Base-by-base conservation (phyloP, 2,113 vertebrate genomes). In the Syngnathus typhle region DNA sequence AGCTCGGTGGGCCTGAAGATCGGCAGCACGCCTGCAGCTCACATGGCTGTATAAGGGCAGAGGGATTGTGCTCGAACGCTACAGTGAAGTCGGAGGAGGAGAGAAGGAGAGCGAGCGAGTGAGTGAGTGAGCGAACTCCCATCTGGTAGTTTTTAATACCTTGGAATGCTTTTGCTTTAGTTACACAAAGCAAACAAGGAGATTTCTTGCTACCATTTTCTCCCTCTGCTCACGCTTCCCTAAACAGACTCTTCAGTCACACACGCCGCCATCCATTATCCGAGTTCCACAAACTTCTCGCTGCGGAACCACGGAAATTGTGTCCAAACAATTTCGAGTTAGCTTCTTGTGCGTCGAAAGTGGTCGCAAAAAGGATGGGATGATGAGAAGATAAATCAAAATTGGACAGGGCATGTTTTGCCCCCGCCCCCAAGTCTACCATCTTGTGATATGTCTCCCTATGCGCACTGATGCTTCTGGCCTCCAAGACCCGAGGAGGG, bases 101-200 rank as follows among this genome's bases (percentile, higher is more conserved):
- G 56, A 47, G 64, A 64, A 74, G 73, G 69, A 82, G 81, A 68
- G 60, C 15, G 70, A 61, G 71, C 41, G 78, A 72, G n/a, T n/a
- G n/a, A n/a, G n/a, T n/a, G 83, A 70, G 79, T 78, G 87, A 75
- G 77, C 67, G 76, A 80, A 76, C 83, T 85, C 79, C 88, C 91
- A 93, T 93, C 91, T 93, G 91, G 89, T 92, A 90, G 89, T 91
- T 86, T 88, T 93, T 93, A 93, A 91, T 91, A 91, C 88, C 82
- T 86, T 92, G 91, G 91, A 93, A 93, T 92, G 90, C 89, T 88
- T 92, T 91, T 91, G 91, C 91, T 92, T 89, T 91, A 92, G 91
- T 91, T 88, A 91, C 91, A 89, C 89, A 91, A 92, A 89, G 89
- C 87, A 92, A 93, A 93, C 91, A 93, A 89, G 83, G 55, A 58